Conservation (phyloP, 1,140 invertebrate genomes). For the Hyposmocoma kahamanoa region DNA sequence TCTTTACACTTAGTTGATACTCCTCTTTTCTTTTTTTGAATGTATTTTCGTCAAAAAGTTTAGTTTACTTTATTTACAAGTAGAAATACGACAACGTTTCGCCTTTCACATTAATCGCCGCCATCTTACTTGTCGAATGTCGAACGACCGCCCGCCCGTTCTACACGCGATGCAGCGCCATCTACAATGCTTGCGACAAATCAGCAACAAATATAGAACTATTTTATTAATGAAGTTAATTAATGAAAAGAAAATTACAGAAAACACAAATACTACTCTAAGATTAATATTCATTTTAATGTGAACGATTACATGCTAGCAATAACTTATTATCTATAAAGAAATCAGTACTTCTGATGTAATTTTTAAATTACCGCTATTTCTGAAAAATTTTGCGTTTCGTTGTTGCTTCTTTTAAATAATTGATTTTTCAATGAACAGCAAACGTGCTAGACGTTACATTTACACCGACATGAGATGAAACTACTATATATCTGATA, state of each 20-base stretch:
- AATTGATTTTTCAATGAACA: no score
- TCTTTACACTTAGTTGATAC: slow-evolving; percentile 39
- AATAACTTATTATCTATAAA: not conserved
- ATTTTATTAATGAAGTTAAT: not conserved
- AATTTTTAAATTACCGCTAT: not conserved
- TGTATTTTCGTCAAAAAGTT: slow-evolving; percentile 36
- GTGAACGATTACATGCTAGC: no score
- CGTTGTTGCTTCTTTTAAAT: no score
- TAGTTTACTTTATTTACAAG: slow-evolving; percentile 70
- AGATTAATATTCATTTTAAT: no score
- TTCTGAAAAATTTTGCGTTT: not conserved
- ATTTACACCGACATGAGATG: no score
- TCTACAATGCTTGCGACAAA: slow-evolving; percentile 35
- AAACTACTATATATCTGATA: no score
- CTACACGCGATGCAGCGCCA: slow-evolving; percentile 66
- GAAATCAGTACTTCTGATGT: not conserved
- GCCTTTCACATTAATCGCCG: slow-evolving; percentile 74
- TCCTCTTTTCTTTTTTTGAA: slow-evolving; percentile 28
- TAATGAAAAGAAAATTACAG: not conserved
- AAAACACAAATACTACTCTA: no score
- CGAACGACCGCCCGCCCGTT: slow-evolving; percentile 47
- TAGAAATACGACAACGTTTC: slow-evolving; percentile 73
- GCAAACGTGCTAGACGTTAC: no score
- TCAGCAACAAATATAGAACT: slow-evolving; percentile 7
- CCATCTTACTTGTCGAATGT: slow-evolving; percentile 74